A percentile compares a stretch with the other conserved stretches of the same genome.
Conservation (phyloP, 2,113 vertebrate species). For the Globicephala melas region DNA sequence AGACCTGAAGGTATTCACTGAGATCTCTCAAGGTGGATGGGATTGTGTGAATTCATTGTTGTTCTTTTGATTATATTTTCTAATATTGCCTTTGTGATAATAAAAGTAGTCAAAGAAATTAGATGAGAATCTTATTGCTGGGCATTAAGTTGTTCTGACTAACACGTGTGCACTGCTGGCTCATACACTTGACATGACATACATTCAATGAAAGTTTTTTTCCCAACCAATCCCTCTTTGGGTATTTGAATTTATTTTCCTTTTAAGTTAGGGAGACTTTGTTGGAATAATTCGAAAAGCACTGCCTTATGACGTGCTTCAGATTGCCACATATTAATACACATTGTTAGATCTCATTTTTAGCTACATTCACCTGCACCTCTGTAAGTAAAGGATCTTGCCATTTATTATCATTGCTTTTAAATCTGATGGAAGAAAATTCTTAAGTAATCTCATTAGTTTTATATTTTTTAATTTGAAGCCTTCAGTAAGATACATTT, state of each 20-base stretch:
- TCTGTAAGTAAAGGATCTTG: neutral
- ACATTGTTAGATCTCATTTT: neutral
- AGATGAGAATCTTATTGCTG: neutral
- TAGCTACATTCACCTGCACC: neutral
- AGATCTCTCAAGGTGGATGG: neutral
- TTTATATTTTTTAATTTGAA: neutral
- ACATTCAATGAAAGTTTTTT: neutral
- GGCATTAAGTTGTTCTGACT: neutral
- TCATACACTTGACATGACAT: neutral
- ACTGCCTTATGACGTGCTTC: neutral
- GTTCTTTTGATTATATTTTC: neutral
- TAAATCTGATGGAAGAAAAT: neutral
- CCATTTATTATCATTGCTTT: neutral
- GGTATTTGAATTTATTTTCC: neutral
- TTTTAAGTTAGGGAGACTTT: neutral
- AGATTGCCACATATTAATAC: neutral
- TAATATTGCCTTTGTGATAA: neutral
- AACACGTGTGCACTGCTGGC: no score
- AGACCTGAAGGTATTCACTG: neutral
- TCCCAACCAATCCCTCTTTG: neutral
- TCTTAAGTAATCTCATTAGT: neutral
- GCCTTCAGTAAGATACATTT: neutral
- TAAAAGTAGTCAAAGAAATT: neutral
- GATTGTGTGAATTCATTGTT: neutral
- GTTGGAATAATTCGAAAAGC: neutral